A percentile compares a stretch with the other conserved stretches of the same genome.
phyloP scores from a whole-genome alignment of 2,888 invertebrate genomes.

The Epinotia bilunana region DNA sequence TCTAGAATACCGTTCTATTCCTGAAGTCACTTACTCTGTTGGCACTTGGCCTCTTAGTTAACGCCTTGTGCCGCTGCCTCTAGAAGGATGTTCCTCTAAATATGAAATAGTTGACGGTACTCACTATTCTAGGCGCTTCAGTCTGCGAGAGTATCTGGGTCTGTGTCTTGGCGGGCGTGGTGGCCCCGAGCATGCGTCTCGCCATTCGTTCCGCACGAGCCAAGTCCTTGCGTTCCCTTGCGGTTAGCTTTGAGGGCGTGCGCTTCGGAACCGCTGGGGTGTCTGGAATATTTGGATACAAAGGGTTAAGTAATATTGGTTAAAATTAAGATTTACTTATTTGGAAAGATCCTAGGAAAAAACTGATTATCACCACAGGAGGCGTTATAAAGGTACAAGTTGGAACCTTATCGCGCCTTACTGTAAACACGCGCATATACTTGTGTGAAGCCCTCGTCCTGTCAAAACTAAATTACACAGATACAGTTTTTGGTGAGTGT shows the following conservation, averaged over 20 bases:
- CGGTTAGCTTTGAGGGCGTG: conserved; percentile 50
- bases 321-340: not conserved
- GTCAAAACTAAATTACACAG: no score
- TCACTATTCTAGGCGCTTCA: conserved; percentile 61
- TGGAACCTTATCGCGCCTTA: no score
- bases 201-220: conserved; percentile 69
- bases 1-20: not conserved
- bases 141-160: conserved; percentile 38
- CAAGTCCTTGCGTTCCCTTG: conserved; percentile 56
- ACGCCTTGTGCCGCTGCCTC: no score
- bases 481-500: no score
- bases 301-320: not conserved
- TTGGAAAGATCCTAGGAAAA: no score
- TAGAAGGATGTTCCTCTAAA: no score
- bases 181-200: conserved; percentile 53
- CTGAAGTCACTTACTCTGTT: conserved; percentile 43
- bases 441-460: no score
- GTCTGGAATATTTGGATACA: conserved; percentile 26
- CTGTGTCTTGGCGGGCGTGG: conserved; percentile 41
- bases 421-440: no score
- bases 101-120: conserved; percentile 45
- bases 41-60: no score
- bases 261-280: conserved; percentile 45
- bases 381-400: no score
- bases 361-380: no score